Conservation (phyloP, 2,797 vertebrate genomes). For the Hoplostethus atlanticus region DNA sequence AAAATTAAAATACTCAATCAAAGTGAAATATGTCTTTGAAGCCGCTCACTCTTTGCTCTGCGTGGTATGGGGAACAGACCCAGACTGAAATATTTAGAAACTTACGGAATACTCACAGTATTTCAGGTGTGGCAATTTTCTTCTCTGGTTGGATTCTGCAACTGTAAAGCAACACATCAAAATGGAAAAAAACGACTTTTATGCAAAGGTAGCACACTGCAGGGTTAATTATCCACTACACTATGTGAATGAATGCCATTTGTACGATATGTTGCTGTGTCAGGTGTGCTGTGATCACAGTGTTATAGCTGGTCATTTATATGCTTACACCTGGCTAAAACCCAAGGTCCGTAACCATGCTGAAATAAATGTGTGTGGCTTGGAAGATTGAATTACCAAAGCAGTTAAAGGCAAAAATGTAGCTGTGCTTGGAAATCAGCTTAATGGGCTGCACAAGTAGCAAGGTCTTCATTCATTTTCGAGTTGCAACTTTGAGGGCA, state of each 20-base stretch:
- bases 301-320: conserved; percentile 8
- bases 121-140: conserved; percentile 52
- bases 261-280: conserved; percentile 41
- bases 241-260: conserved; percentile 45
- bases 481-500: not conserved
- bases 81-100: conserved; percentile 48
- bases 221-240: conserved; percentile 65
- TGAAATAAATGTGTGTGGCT: not conserved
- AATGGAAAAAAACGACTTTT: conserved; percentile 72
- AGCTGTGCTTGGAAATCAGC: not conserved
- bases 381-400: not conserved
- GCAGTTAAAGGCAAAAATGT: not conserved
- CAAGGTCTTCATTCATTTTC: not conserved
- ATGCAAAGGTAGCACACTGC: conserved; percentile 66
- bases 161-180: conserved; percentile 50
- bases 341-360: not conserved
- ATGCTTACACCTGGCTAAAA: conserved; percentile 10
- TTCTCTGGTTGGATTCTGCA: conserved; percentile 39
- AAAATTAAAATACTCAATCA: conserved; percentile 25
- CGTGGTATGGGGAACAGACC: conserved; percentile 26
- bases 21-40: conserved; percentile 44
- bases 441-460: not conserved
- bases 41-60: conserved; percentile 52
- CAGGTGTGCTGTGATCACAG: conserved; percentile 45
- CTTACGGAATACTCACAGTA: not conserved